Conservation (phyloP, 2,888 invertebrate genomes). For the Strigamia maritima region DNA sequence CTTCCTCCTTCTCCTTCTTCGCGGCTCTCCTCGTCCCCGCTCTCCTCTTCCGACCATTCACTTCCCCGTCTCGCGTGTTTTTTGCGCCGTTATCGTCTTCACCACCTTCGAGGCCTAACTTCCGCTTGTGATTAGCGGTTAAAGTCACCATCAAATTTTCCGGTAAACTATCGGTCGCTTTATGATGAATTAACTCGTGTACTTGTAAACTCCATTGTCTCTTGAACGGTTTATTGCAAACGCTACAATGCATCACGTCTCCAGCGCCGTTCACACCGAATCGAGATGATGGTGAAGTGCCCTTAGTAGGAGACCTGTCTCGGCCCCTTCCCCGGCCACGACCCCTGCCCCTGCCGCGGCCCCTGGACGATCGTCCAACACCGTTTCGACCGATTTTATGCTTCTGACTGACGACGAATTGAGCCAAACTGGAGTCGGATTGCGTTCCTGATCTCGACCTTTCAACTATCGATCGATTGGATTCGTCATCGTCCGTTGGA, state of each 20-base stretch:
- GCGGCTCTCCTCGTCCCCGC: neutral
- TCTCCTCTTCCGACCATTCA: neutral
- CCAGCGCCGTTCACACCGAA: neutral
- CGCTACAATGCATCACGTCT: slow-evolving; percentile 35
- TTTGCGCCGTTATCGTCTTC: neutral
- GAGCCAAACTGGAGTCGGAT: slow-evolving; percentile 17
- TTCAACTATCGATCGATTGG: neutral
- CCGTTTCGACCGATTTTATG: neutral
- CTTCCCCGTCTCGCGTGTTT: neutral
- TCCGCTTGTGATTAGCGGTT: slow-evolving; percentile 21
- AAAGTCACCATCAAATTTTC: slow-evolving; percentile 35
- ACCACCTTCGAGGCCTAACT: slow-evolving; percentile 9
- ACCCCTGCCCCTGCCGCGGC: slow-evolving; percentile 39
- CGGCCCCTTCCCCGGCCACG: slow-evolving; percentile 35
- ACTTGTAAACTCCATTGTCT: slow-evolving; percentile 38
- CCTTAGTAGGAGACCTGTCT: neutral
- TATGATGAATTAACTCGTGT: slow-evolving; percentile 38
- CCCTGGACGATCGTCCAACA: neutral
- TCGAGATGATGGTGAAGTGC: neutral
- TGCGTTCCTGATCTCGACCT: neutral
- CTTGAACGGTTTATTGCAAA: slow-evolving; percentile 39
- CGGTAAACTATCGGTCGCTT: slow-evolving; percentile 26
- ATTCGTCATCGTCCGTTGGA: slow-evolving; percentile 37
- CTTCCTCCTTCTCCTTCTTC: neutral
- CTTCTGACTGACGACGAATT: slow-evolving; percentile 12